Evolutionary conservation across 1,140 invertebrate genomes (phyloP), one percentile per base, ranked within the genome.

Genomic region (Plodia interpunctella): DNA sequence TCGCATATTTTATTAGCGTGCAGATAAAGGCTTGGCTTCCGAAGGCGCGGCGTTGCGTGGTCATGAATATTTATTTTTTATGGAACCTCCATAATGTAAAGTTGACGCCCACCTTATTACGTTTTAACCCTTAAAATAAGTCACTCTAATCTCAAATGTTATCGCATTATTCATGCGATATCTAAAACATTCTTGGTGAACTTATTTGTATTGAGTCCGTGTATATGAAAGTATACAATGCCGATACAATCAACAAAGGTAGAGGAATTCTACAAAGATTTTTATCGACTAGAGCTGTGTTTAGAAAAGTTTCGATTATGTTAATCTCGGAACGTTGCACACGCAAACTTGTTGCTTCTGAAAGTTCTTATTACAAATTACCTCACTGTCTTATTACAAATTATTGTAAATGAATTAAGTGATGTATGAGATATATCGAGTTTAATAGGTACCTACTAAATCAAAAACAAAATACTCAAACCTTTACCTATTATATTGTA

Each of bases 301-400:
- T 75, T 68, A 57, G 66, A 69, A 75, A 78, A 76, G 71, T 79
- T 74, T 49, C 73, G 65, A 72, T 80, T 78, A 83, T 78, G 76
- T 58, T 84, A 80, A 83, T 86, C 72, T 72, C 65, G 52, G 60
- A 63, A 54, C 57, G 62, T 49, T 35, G 51, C 53, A 68, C 83
- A 87, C 83, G 83, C 83, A 51, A 87, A 87, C 83, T 80, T 87
- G 83, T 87, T 87, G 83, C 76, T 72, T 65, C 53, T 21, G 58
- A 66, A 60, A 64, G 57, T 68, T 59, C n/a, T n/a, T n/a, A n/a
- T n/a, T n/a, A n/a, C n/a, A n/a, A n/a, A 61, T 49, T 52, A 21
- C 28, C 49, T 56, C 21, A 54, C 28, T 61, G 35, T 62, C 25
- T 62, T 54, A 21, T n/a, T 49, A 32, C 35, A 53, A 53, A 53